phyloP scores from a whole-genome alignment of 2,797 vertebrate genomes.

The Amazonetta brasiliensis region DNA sequence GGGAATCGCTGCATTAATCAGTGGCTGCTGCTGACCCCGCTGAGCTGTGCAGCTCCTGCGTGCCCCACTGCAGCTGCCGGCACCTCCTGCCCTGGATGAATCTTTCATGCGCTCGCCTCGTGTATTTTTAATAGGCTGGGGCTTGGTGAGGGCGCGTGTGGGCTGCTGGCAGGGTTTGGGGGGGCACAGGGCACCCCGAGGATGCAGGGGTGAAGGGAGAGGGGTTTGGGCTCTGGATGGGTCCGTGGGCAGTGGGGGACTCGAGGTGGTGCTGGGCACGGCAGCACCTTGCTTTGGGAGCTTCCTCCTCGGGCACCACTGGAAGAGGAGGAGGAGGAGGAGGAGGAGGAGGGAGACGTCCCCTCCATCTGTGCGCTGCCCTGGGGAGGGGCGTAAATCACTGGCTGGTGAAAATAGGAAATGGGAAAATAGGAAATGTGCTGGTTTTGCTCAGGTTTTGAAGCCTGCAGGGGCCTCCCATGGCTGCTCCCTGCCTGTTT shows the following conservation, averaged over 20 bases:
- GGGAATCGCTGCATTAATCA: background rate
- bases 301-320: background rate
- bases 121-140: constrained; percentile 17
- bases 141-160: background rate
- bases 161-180: background rate
- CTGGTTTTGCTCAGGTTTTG: background rate
- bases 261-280: background rate
- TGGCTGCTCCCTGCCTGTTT: background rate
- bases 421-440: background rate
- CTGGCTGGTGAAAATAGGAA: constrained; percentile 12
- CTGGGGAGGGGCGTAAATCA: constrained; percentile 34
- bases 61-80: background rate
- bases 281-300: background rate
- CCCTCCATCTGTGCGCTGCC: constrained; percentile 41
- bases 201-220: rapidly evolving
- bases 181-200: too few relatives aligned
- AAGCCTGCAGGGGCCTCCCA: background rate
- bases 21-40: background rate
- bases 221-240: background rate
- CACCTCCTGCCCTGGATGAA: background rate
- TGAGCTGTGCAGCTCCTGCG: background rate
- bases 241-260: too few relatives aligned
- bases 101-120: background rate
- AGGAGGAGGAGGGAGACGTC: constrained; percentile 22
- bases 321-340: constrained; percentile 15